phyloP scores from a whole-genome alignment of 2,888 invertebrate species.

The Archips xylosteana region DNA sequence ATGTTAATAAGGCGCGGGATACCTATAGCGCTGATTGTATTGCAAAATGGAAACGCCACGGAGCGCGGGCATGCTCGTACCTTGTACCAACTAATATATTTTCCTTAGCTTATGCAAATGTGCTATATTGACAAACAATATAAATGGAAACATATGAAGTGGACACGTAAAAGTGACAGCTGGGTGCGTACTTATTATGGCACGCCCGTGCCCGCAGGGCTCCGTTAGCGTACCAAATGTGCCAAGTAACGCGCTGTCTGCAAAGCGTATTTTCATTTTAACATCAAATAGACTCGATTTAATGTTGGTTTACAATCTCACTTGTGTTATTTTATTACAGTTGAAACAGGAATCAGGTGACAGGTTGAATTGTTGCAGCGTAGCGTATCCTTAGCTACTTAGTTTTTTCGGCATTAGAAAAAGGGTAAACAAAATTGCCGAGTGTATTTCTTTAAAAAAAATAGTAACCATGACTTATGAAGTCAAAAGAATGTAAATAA shows the following conservation, averaged over 20 bases:
- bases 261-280: neutral
- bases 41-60: slow-evolving; percentile 76
- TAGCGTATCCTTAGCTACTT: no score
- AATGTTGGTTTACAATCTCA: neutral
- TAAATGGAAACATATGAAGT: slow-evolving; percentile 74
- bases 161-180: slow-evolving; percentile 69
- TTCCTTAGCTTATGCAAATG: slow-evolving; percentile 78
- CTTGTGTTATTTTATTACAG: neutral
- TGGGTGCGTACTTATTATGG: slow-evolving; percentile 49
- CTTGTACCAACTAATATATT: slow-evolving; percentile 59
- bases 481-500: no score
- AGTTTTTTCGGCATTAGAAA: no score
- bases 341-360: neutral
- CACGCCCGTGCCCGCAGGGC: neutral
- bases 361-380: neutral
- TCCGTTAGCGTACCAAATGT: slow-evolving; percentile 11
- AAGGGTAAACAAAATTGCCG: no score
- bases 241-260: slow-evolving; percentile 9
- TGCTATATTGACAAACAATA: slow-evolving; percentile 73
- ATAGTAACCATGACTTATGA: no score
- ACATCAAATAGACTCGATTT: neutral
- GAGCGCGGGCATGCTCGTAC: slow-evolving; percentile 59
- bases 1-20: slow-evolving; percentile 72
- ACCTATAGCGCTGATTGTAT: slow-evolving; percentile 69
- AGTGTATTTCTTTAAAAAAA: no score